A percentile compares a stretch with the other conserved stretches of the same genome.
Evolutionary conservation across 2,797 vertebrate genomes (phyloP).

Genomic region (Rhinella marina): DNA sequence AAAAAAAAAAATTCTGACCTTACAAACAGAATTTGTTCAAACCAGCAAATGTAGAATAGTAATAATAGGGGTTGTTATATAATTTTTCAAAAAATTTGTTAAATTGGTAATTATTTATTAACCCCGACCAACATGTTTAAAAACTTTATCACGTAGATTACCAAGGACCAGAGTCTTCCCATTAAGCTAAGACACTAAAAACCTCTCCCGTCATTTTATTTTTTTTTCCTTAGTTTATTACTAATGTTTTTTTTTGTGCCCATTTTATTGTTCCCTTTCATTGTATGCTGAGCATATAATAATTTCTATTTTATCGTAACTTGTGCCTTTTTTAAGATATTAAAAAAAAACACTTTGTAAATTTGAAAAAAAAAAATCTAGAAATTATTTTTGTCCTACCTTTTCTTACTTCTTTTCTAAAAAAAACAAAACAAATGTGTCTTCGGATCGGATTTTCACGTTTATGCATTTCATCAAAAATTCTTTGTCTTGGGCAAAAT

Average conservation of each 20-base stretch:
- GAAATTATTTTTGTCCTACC: constrained; percentile 77
- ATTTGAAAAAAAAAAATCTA: constrained; percentile 70
- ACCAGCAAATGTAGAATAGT: background rate
- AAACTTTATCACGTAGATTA: background rate
- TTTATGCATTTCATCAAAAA: constrained; percentile 61
- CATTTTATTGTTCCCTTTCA: constrained; percentile 67
- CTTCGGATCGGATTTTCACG: constrained; percentile 65
- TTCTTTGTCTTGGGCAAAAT: constrained; percentile 69
- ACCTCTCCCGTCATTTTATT: constrained; percentile 68
- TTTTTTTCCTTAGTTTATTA: constrained; percentile 71
- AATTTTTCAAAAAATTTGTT: background rate
- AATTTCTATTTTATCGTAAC: constrained; percentile 75
- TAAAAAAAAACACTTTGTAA: constrained; percentile 70
- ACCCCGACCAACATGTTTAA: background rate
- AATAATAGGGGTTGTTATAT: background rate
- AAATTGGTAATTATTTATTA: constrained; percentile 18
- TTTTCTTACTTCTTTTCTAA: constrained; percentile 75
- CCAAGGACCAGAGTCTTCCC: constrained; percentile 61
- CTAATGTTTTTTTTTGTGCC: constrained; percentile 68
- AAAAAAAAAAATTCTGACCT: background rate
- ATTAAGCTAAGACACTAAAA: constrained; percentile 78
- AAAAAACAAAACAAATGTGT: constrained; percentile 65
- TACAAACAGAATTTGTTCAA: background rate
- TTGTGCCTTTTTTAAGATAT: constrained; percentile 75
- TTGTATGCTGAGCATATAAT: constrained; percentile 77